phyloP scores from a whole-genome alignment of 2,888 invertebrate genomes.

The Heliothis peltigera region DNA sequence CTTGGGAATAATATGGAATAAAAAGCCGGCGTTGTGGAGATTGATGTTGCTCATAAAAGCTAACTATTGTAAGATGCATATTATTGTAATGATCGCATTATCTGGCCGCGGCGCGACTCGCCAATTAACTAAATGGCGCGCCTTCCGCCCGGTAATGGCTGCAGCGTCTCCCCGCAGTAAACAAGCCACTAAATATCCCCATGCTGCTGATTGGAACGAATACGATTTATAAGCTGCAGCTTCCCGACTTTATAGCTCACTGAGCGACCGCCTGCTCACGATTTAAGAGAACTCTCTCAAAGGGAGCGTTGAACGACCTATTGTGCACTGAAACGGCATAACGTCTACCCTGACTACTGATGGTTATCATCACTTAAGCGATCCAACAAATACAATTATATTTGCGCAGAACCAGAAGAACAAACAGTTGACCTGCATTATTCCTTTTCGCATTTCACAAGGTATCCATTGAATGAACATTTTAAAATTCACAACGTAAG shows the following conservation, averaged over 20 bases:
- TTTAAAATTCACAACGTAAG: slow-evolving; percentile 33
- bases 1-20: background rate
- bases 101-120: slow-evolving; percentile 16
- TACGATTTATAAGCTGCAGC: slow-evolving; percentile 35
- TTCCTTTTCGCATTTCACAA: background rate
- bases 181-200: slow-evolving; percentile 57
- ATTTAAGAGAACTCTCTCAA: slow-evolving; percentile 14
- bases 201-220: slow-evolving; percentile 44
- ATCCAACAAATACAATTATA: background rate
- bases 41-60: slow-evolving; percentile 22
- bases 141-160: slow-evolving; percentile 54
- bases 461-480: slow-evolving; percentile 10
- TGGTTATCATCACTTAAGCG: background rate
- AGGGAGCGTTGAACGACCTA: background rate
- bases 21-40: background rate
- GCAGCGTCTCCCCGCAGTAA: slow-evolving; percentile 38
- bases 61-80: slow-evolving; percentile 22
- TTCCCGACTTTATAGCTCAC: slow-evolving; percentile 16
- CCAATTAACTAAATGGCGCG: slow-evolving; percentile 55
- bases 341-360: background rate
- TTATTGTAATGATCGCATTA: slow-evolving; percentile 33
- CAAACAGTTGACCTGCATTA: background rate
- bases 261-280: background rate
- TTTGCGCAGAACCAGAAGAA: background rate
- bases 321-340: background rate